Evolutionary conservation across 2,888 invertebrate species (phyloP).

Genomic region (Anorthoa munda): DNA sequence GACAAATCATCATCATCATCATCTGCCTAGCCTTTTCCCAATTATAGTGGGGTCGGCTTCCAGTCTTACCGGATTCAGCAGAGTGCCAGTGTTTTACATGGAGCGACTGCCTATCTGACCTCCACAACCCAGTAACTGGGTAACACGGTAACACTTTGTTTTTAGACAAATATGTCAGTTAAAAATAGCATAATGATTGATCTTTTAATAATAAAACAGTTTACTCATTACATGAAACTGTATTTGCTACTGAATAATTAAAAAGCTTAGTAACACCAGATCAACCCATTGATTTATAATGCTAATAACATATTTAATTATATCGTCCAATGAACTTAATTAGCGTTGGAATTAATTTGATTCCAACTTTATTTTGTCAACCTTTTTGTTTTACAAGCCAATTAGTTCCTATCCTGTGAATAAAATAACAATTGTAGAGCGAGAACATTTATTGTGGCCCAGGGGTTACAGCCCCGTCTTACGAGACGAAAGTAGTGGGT

Average conservation of each 20-base stretch:
- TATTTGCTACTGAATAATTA: conserved; percentile 23
- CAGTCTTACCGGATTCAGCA: too few species aligned
- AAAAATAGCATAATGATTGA: conserved; percentile 16
- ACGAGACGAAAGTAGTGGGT: too few species aligned
- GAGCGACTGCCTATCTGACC: too few species aligned
- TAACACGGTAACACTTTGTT: too few species aligned
- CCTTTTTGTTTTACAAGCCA: neutral
- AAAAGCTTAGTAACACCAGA: conserved; percentile 24
- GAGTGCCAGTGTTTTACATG: too few species aligned
- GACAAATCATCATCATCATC: too few species aligned
- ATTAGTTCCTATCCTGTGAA: neutral
- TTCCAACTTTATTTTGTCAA: conserved; percentile 9
- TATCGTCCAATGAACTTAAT: conserved; percentile 5
- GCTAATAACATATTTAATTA: conserved; percentile 31
- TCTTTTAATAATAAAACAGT: conserved; percentile 9
- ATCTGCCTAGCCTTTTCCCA: too few species aligned
- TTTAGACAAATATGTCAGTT: neutral
- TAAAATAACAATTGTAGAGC: neutral
- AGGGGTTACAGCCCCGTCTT: too few species aligned
- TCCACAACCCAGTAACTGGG: too few species aligned
- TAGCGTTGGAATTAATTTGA: neutral
- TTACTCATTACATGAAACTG: neutral
- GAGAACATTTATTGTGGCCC: too few species aligned
- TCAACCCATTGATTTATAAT: conserved; percentile 15
- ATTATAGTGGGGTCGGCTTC: too few species aligned